A percentile compares a stretch with the other conserved stretches of the same genome.
Conservation (phyloP, 2,797 vertebrate species). For the Gallinago stenura region DNA sequence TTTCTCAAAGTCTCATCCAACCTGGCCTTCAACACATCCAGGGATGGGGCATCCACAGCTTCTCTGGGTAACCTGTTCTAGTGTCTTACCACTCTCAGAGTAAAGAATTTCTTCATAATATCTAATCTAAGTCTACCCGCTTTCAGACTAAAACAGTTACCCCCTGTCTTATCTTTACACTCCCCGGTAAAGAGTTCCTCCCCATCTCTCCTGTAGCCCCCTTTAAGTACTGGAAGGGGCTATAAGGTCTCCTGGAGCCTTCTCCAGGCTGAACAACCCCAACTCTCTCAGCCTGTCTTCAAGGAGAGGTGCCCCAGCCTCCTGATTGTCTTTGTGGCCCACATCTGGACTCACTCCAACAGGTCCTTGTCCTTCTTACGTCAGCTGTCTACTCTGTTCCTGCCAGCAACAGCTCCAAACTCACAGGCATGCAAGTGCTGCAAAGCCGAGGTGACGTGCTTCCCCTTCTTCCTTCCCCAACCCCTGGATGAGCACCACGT, state of each 20-base stretch:
- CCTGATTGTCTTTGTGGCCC: not conserved
- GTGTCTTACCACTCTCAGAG: not conserved
- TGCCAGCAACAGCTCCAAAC: not conserved
- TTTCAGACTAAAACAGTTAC: not conserved
- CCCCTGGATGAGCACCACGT: rapidly evolving
- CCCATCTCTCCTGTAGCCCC: not conserved
- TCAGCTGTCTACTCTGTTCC: not conserved
- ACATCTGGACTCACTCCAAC: not conserved
- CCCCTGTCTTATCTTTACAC: not conserved
- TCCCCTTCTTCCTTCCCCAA: not conserved
- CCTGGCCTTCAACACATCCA: not conserved
- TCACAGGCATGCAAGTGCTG: rapidly evolving
- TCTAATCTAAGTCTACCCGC: not conserved
- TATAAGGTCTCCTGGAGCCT: not conserved
- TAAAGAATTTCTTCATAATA: not conserved
- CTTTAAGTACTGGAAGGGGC: not conserved
- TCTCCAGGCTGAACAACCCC: not conserved
- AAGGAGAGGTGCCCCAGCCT: not conserved
- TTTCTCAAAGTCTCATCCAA: not conserved
- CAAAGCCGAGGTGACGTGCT: rapidly evolving
- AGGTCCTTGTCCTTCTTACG: not conserved
- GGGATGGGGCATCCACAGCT: not conserved
- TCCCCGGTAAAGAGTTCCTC: not conserved
- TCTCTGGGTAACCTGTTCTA: not conserved
- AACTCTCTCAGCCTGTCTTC: not conserved